Conservation (phyloP, 2,113 vertebrate genomes). For the Prunella fulvescens region DNA sequence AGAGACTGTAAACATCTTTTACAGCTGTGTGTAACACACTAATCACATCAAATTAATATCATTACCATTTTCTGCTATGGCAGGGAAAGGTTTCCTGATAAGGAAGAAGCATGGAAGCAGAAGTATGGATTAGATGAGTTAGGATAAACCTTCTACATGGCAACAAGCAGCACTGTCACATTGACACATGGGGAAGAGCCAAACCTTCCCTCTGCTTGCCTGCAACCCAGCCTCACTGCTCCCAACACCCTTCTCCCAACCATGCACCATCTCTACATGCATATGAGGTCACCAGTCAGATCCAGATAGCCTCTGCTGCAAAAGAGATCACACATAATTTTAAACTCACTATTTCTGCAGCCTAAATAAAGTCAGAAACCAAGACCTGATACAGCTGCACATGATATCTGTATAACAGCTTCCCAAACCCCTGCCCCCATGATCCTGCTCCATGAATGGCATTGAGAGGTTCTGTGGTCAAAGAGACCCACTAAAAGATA, state of each 20-base stretch:
- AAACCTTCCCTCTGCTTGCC: not conserved
- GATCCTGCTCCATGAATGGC: not conserved
- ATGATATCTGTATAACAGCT: not conserved
- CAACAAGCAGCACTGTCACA: not conserved
- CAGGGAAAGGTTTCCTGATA: not conserved
- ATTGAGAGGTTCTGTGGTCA: not conserved
- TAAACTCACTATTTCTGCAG: not conserved
- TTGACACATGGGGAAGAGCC: not conserved
- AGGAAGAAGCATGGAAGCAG: not conserved
- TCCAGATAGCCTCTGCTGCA: not conserved
- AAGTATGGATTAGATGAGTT: not conserved
- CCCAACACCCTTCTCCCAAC: not conserved
- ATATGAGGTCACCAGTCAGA: not conserved
- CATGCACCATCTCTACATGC: not conserved
- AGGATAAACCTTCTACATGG: not conserved
- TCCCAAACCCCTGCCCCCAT: fast-evolving
- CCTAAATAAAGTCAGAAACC: not conserved
- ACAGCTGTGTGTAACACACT: not conserved
- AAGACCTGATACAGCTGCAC: not conserved
- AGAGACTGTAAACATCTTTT: not conserved
- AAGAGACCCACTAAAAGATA: not conserved
- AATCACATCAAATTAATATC: not conserved
- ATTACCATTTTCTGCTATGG: not conserved
- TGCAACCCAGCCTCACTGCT: not conserved
- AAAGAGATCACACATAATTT: not conserved